Conservation (phyloP, 2,113 vertebrate genomes). For the Ginglymostoma cirratum region DNA sequence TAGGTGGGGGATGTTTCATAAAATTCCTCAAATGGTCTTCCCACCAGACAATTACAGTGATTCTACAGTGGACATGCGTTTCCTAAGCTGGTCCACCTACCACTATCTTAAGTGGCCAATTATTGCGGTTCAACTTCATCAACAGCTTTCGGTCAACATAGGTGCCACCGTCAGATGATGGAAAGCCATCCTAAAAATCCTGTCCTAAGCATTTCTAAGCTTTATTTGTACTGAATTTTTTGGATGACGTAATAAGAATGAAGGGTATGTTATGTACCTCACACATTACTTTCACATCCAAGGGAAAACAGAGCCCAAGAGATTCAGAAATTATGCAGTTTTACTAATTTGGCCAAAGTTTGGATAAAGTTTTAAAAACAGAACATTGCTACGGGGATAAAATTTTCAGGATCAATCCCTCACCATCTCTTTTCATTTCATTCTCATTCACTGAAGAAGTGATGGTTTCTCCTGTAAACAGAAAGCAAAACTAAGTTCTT, state of each 20-base stretch:
- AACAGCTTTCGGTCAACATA: too few species aligned
- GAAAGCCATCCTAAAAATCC: too few species aligned
- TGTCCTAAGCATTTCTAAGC: neutral
- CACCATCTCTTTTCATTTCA: neutral
- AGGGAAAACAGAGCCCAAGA: neutral
- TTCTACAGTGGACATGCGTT: too few species aligned
- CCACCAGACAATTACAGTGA: too few species aligned
- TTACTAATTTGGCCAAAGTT: neutral
- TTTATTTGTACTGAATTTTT: neutral
- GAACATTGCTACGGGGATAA: neutral
- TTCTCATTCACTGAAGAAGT: neutral
- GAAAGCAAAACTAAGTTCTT: neutral
- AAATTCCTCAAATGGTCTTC: too few species aligned
- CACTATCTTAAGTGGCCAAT: too few species aligned
- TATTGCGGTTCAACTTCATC: too few species aligned
- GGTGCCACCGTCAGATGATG: too few species aligned
- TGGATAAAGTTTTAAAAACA: neutral
- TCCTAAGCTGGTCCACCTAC: too few species aligned
- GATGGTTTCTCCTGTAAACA: slow-evolving; percentile 20
- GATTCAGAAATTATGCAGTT: neutral
- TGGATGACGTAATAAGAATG: neutral
- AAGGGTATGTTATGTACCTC: neutral
- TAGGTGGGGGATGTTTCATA: too few species aligned
- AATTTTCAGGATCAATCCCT: neutral
- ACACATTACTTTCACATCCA: neutral